Conservation (phyloP, 2,888 invertebrate species). For the Chrysolina oricalcia region DNA sequence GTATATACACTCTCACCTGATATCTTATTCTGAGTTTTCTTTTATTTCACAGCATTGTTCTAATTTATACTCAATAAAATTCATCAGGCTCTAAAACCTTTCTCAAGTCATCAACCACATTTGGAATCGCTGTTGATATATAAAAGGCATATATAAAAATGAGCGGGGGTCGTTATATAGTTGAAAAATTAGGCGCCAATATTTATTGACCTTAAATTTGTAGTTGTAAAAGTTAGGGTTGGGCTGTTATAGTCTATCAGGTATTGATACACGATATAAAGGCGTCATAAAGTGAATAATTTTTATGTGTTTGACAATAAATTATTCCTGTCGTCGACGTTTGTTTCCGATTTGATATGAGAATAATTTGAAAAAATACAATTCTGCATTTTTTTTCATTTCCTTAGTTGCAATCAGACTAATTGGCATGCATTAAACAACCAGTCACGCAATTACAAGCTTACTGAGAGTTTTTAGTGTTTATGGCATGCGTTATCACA, state of each 20-base stretch:
- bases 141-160: conserved; percentile 39
- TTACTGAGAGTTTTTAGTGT: too few relatives aligned
- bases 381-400: too few relatives aligned
- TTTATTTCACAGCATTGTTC: conserved; percentile 21
- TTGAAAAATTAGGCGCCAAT: conserved; percentile 58
- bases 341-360: background rate
- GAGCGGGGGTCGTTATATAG: conserved; percentile 24
- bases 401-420: too few relatives aligned
- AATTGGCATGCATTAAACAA: too few relatives aligned
- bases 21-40: background rate
- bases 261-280: background rate
- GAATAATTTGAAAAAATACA: background rate
- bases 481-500: too few relatives aligned
- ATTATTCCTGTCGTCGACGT: too few relatives aligned
- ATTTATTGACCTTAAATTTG: conserved; percentile 64
- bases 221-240: conserved; percentile 62
- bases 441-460: too few relatives aligned
- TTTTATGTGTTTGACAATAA: background rate
- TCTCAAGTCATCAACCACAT: conserved; percentile 36
- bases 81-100: conserved; percentile 37
- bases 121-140: conserved; percentile 33
- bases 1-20: background rate
- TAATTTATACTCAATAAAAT: conserved; percentile 47
- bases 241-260: conserved; percentile 13
- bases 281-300: background rate